Evolutionary conservation across 2,113 vertebrate species (phyloP).

Genomic region (Pterocles gutturalis): DNA sequence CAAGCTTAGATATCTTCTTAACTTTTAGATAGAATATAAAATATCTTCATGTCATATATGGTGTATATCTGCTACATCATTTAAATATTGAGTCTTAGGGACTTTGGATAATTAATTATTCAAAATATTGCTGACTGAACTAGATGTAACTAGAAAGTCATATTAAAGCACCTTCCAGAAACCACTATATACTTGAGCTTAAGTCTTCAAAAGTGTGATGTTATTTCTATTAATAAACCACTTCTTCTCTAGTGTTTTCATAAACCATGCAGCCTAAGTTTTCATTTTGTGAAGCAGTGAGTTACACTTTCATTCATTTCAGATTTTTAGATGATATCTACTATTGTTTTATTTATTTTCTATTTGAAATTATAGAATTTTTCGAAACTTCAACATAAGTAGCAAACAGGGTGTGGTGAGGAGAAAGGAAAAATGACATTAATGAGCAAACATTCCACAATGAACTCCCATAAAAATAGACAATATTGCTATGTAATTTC

Average conservation of each 20-base stretch:
- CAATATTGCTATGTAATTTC: not conserved
- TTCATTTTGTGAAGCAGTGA: conserved; percentile 15
- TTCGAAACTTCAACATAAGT: conserved; percentile 56
- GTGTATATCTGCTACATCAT: not conserved
- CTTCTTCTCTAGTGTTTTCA: conserved; percentile 8
- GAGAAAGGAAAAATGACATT: conserved; percentile 70
- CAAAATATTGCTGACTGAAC: not conserved
- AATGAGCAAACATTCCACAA: conserved; percentile 68
- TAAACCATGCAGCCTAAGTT: not conserved
- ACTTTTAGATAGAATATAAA: not conserved
- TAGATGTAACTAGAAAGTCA: not conserved
- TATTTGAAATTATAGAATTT: conserved; percentile 65
- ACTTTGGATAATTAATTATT: not conserved
- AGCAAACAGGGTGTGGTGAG: conserved; percentile 66
- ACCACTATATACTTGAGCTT: not conserved
- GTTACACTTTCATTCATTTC: conserved; percentile 2
- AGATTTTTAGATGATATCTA: conserved; percentile 39
- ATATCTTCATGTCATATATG: not conserved
- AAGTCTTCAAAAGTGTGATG: not conserved
- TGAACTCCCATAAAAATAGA: conserved; percentile 56
- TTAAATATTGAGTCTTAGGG: not conserved
- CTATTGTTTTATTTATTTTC: conserved; percentile 41
- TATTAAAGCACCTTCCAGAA: not conserved
- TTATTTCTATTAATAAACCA: conserved; percentile 16
- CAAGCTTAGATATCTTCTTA: not conserved